Base-by-base conservation (phyloP, 2,797 vertebrate genomes). In the Platalea minor region DNA sequence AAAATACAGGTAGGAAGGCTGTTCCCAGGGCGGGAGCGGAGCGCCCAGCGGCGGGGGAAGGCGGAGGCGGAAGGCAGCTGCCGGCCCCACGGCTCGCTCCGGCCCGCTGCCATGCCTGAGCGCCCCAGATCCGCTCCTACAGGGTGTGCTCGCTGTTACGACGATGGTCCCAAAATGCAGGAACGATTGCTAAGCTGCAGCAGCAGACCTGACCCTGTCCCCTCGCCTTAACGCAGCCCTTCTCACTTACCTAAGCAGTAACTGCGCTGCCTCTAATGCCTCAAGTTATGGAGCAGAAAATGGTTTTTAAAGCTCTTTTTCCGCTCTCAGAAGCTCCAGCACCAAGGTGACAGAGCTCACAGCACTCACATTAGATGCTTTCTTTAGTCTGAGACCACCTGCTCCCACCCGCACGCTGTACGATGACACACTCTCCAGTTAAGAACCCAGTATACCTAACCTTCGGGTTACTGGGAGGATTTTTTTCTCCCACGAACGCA, bases 21-120 rank as follows among this genome's bases (percentile, higher is more conserved):
- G 64, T 7, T 80, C 26, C 31, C 0, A 1, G 77, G 64, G 53
- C 1, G 3, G 43, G 20, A 83, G 53, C 35, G 70, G 31, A 89
- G 81, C 4, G 2, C 48, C 51, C 15, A 11, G 64, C 35, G n/a
- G 46, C 4, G 0, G 46, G 70, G 48, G 25, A 48, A 78, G 74
- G 74, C 0, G 0, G 92, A 54, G 50, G 70, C 8, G 3, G 1
- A 1, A 60, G 0, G 1, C 17, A 68, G 75, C 16, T 24, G 24
- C 61, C 39, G 11, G 2, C 67, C 69, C 75, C 43, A 24, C 2
- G 2, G 4, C 37, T 57, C 5, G 3, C 48, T 63, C 72, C 73
- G 26, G 11, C 53, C 46, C 16, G 13, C 1, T 11, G 75, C 79
- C 72, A 53, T 50, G 25, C 67, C 67, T n/a, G 39, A 26, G 73